These are phyloP conservation scores for Percina caprodes DNA, from an alignment of 2,113 vertebrate species.

Conservation along the genomic window DNA sequence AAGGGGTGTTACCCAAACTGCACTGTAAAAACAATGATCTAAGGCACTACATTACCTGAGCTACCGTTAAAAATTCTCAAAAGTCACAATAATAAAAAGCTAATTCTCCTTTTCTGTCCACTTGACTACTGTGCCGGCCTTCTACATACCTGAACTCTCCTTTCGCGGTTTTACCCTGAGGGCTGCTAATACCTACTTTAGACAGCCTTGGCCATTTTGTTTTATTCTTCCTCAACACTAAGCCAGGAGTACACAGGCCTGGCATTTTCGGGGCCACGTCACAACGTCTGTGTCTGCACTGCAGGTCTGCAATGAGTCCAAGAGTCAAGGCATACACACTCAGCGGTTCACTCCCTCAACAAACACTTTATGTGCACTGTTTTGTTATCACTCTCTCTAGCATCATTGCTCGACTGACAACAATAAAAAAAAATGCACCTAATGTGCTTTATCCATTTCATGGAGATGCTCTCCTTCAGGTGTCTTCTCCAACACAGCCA, in stretches of 20 bases:
- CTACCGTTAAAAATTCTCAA: constrained; percentile 11
- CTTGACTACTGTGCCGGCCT: neutral
- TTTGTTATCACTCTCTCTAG: constrained; percentile 32
- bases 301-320: constrained; percentile 56
- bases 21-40: constrained; percentile 3
- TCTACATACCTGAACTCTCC: constrained; percentile 43
- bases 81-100: constrained; percentile 33
- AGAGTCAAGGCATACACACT: constrained; percentile 36
- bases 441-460: constrained; percentile 39
- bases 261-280: constrained; percentile 65
- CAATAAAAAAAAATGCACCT: constrained; percentile 38
- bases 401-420: constrained; percentile 20
- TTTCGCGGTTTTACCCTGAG: constrained; percentile 14
- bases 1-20: neutral
- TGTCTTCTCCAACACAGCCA: constrained; percentile 2
- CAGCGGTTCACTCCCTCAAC: constrained; percentile 31
- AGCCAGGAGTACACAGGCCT: constrained; percentile 49
- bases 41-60: neutral
- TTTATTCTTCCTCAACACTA: constrained; percentile 47
- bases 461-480: constrained; percentile 33
- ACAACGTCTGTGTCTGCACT: constrained; percentile 47
- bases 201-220: constrained; percentile 48
- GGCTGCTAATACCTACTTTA: constrained; percentile 33
- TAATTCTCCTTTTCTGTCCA: constrained; percentile 18
- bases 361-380: constrained; percentile 34